Percentiles rank a stretch among this genome's conserved stretches.
Evolutionary conservation across 2,888 invertebrate species (phyloP).

Genomic region (Oscheius sp.): DNA sequence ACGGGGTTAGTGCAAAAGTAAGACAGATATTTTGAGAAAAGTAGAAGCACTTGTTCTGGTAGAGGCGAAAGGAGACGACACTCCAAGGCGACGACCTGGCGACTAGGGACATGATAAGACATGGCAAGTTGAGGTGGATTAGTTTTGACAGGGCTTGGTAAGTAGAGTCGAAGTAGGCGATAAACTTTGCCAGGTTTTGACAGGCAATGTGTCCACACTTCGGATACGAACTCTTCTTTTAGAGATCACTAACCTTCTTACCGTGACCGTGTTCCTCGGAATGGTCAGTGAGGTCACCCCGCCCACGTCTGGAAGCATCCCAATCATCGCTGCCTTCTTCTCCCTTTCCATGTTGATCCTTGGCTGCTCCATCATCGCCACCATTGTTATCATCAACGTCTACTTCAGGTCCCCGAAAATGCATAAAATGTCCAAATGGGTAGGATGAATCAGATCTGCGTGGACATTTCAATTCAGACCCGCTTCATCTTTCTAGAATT

Average conservation of each 20-base stretch:
- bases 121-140: no score
- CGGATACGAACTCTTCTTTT: no score
- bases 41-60: no score
- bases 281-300: constrained; percentile 97
- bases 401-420: constrained; percentile 69
- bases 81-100: no score
- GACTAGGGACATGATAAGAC: no score
- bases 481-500: constrained; percentile 94
- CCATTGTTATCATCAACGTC: constrained; percentile 71
- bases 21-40: no score
- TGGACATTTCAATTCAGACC: constrained; percentile 80
- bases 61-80: no score
- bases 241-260: constrained; percentile 78
- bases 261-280: constrained; percentile 96
- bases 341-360: constrained; percentile 65
- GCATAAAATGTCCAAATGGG: constrained; percentile 71
- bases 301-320: constrained; percentile 97
- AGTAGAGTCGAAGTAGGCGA: no score
- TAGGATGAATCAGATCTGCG: constrained; percentile 25
- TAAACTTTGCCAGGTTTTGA: no score
- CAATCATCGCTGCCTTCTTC: constrained; percentile 82
- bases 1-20: no score
- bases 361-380: constrained; percentile 71
- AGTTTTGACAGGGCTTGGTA: no score
- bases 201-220: no score